phyloP scores from a whole-genome alignment of 1,140 invertebrate species.

The Bactericera cockerelli region DNA sequence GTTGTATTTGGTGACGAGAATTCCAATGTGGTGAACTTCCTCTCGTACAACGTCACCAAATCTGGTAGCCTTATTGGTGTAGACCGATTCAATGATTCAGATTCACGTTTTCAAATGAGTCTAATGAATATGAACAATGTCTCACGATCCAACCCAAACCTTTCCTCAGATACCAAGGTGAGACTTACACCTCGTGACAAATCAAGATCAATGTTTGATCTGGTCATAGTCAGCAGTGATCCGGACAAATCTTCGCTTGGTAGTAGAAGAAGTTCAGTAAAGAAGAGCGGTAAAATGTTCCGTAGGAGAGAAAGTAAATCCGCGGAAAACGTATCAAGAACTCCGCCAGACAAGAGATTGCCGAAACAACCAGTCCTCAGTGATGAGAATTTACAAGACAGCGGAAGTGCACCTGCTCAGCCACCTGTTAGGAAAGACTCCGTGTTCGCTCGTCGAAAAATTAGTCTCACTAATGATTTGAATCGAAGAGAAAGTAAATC shows the following conservation, averaged over 20 bases:
- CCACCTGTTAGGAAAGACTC: neutral
- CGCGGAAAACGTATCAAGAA: neutral
- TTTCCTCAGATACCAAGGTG: neutral
- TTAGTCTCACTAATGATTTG: neutral
- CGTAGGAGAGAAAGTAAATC: neutral
- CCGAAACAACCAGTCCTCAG: neutral
- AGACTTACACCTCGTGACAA: neutral
- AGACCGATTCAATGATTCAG: neutral
- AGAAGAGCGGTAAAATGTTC: neutral
- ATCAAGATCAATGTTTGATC: conserved; percentile 2
- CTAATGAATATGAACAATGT: neutral
- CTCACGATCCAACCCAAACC: neutral
- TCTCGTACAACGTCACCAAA: neutral
- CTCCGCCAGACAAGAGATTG: neutral
- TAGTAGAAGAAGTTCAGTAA: neutral
- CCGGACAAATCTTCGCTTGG: neutral
- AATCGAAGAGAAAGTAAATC: neutral
- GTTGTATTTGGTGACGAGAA: neutral
- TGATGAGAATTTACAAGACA: neutral
- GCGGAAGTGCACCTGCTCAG: neutral
- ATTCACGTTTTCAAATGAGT: neutral
- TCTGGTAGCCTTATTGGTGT: neutral
- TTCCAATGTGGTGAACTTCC: neutral
- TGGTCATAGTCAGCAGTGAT: neutral
- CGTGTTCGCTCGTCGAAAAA: neutral